Evolutionary conservation across 2,888 invertebrate species (phyloP).

Genomic region (Nemoura dubitans): DNA sequence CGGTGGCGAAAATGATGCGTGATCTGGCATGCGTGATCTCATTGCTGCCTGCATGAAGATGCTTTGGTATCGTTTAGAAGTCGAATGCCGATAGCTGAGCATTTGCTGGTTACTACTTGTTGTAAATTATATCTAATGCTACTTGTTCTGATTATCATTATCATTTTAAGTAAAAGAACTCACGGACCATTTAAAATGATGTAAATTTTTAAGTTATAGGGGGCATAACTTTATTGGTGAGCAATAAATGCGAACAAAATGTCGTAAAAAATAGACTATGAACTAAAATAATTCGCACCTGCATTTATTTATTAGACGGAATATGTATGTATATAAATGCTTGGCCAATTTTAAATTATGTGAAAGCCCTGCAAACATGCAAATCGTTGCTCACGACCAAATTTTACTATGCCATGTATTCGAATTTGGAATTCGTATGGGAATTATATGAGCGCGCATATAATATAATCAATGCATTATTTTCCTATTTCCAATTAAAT

Average conservation of each 20-base stretch:
- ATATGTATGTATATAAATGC: neutral
- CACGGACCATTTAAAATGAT: neutral
- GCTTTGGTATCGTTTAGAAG: neutral
- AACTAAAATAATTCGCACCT: neutral
- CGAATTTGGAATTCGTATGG: no score
- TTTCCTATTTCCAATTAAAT: no score
- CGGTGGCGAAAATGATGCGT: neutral
- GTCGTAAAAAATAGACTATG: neutral
- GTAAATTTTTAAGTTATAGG: neutral
- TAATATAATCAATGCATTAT: no score
- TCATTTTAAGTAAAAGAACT: neutral
- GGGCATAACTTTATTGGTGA: neutral
- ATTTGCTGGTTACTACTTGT: neutral
- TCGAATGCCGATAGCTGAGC: neutral
- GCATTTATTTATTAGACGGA: neutral
- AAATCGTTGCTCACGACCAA: neutral
- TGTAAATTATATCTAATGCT: neutral
- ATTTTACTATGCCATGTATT: neutral
- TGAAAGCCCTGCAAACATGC: neutral
- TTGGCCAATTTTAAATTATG: neutral
- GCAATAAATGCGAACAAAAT: neutral
- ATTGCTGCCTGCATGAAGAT: neutral
- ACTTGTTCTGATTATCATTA: constrained; percentile 12
- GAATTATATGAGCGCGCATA: no score
- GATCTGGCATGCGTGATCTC: no score